phyloP scores from a whole-genome alignment of 2,888 invertebrate species.

The Rotaria macrura region DNA sequence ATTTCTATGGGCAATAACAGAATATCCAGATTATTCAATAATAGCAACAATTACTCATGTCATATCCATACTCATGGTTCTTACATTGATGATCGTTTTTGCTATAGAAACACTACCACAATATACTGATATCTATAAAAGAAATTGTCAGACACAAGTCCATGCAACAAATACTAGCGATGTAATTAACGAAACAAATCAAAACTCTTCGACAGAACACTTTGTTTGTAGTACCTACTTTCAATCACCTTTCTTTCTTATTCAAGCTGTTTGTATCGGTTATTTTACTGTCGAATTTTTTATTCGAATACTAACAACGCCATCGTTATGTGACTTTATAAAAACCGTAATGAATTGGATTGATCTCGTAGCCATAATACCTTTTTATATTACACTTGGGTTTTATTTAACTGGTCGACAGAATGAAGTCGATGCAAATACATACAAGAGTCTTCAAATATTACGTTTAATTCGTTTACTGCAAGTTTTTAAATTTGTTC shows the following conservation, averaged over 20 bases:
- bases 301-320: slow-evolving; percentile 40
- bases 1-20: slow-evolving; percentile 49
- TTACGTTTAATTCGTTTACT: slow-evolving; percentile 41
- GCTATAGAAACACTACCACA: slow-evolving; percentile 52
- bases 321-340: slow-evolving; percentile 39
- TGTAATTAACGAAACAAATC: background rate
- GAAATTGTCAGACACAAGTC: background rate
- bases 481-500: slow-evolving; percentile 44
- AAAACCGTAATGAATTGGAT: slow-evolving; percentile 46
- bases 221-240: background rate
- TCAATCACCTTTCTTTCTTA: slow-evolving; percentile 39
- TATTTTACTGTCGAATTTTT: slow-evolving; percentile 47
- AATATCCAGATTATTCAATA: slow-evolving; percentile 50
- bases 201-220: background rate
- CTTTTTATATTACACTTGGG: slow-evolving; percentile 43
- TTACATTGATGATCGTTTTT: slow-evolving; percentile 39
- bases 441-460: slow-evolving; percentile 39
- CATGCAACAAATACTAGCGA: background rate
- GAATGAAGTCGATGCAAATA: slow-evolving; percentile 37
- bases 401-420: slow-evolving; percentile 37
- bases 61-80: background rate
- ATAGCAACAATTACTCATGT: slow-evolving; percentile 38
- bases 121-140: slow-evolving; percentile 36
- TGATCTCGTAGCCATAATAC: slow-evolving; percentile 45
- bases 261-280: slow-evolving; percentile 43